Conservation (phyloP, 2,113 vertebrate genomes). For the Ameiurus melas region DNA sequence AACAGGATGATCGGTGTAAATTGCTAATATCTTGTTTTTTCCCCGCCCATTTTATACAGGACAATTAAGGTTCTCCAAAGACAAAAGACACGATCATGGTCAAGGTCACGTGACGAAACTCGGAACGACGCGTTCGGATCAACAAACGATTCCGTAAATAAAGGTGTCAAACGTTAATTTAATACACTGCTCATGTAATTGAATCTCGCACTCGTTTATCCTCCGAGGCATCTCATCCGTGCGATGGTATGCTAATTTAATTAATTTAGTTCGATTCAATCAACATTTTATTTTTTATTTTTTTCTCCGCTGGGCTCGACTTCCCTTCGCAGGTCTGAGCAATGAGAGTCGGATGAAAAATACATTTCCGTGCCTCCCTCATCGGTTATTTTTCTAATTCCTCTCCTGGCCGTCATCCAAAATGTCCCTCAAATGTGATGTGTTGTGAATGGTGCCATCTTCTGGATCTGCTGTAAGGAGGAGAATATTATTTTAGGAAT, state of each 20-base stretch:
- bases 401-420: background rate
- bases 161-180: slow-evolving; percentile 50
- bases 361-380: background rate
- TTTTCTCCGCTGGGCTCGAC: slow-evolving; percentile 35
- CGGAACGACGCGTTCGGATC: background rate
- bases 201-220: slow-evolving; percentile 56
- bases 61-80: background rate
- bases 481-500: background rate
- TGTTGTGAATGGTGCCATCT: slow-evolving; percentile 55
- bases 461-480: slow-evolving; percentile 35
- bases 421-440: background rate
- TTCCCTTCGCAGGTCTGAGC: background rate
- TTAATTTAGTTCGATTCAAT: slow-evolving; percentile 53
- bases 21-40: no score
- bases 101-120: background rate
- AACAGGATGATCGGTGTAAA: no score
- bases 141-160: slow-evolving; percentile 40
- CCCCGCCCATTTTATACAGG: no score
- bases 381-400: slow-evolving; percentile 6
- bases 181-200: slow-evolving; percentile 56
- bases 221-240: slow-evolving; percentile 51
- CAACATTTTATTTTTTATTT: slow-evolving; percentile 29
- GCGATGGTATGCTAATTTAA: slow-evolving; percentile 59
- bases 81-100: background rate
- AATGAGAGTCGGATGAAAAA: slow-evolving; percentile 19